Conservation (phyloP, 2,888 invertebrate species). For the Calliscelio sp. region DNA sequence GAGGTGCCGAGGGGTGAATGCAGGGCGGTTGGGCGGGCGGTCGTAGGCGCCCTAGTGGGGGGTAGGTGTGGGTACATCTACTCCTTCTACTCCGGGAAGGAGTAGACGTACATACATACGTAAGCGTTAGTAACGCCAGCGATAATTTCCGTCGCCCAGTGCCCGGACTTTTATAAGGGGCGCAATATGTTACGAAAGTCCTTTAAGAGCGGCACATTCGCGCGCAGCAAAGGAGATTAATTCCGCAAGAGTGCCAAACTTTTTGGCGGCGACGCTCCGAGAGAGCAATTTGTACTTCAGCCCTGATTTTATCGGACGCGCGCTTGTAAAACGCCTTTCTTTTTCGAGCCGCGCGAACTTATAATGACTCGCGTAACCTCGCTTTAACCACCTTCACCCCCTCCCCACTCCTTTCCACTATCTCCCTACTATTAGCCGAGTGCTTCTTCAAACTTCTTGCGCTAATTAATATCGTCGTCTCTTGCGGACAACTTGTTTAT, state of each 20-base stretch:
- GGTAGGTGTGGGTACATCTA: background rate
- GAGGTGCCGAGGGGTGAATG: slow-evolving; percentile 21
- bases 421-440: slow-evolving; percentile 37
- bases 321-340: slow-evolving; percentile 61
- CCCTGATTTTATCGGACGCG: slow-evolving; percentile 61
- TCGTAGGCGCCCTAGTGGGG: background rate
- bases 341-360: slow-evolving; percentile 61
- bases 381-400: slow-evolving; percentile 9
- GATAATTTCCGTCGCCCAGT: slow-evolving; percentile 63
- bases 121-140: slow-evolving; percentile 39
- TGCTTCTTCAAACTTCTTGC: slow-evolving; percentile 56
- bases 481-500: slow-evolving; percentile 50
- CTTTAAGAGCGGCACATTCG: slow-evolving; percentile 68
- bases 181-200: slow-evolving; percentile 70
- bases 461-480: slow-evolving; percentile 61
- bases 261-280: slow-evolving; percentile 64
- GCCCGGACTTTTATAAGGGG: slow-evolving; percentile 68
- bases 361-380: slow-evolving; percentile 66
- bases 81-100: background rate
- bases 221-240: slow-evolving; percentile 74
- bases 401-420: background rate
- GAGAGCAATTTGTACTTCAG: slow-evolving; percentile 71
- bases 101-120: slow-evolving; percentile 46
- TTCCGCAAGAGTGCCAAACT: slow-evolving; percentile 74
- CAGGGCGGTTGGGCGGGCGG: slow-evolving; percentile 14